phyloP scores from a whole-genome alignment of 2,888 invertebrate genomes.

The Epistrophe eligans region DNA sequence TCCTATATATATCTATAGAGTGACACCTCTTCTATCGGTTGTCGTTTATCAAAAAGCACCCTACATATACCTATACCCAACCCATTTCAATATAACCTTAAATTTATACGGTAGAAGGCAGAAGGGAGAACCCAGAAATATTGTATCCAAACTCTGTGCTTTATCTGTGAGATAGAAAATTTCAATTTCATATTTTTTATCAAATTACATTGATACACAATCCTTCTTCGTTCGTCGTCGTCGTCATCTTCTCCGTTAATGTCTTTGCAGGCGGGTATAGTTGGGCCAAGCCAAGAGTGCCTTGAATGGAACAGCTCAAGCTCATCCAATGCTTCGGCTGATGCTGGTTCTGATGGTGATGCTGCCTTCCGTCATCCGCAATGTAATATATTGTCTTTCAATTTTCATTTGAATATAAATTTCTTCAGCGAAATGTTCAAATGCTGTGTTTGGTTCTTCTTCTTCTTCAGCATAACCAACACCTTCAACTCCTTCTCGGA shows the following conservation, averaged over 20 bases:
- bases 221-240: slow-evolving; percentile 62
- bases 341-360: slow-evolving; percentile 8
- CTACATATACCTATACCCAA: too few relatives aligned
- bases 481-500: slow-evolving; percentile 3
- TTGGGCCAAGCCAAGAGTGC: slow-evolving; percentile 10
- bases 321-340: slow-evolving; percentile 24
- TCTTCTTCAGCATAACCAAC: neutral
- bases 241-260: neutral
- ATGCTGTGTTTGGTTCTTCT: slow-evolving; percentile 31
- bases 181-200: slow-evolving; percentile 76
- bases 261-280: slow-evolving; percentile 5
- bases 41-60: slow-evolving; percentile 64
- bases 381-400: slow-evolving; percentile 76
- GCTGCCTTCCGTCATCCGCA: slow-evolving; percentile 45
- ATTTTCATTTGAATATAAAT: slow-evolving; percentile 74
- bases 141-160: slow-evolving; percentile 22
- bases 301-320: slow-evolving; percentile 18
- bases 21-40: slow-evolving; percentile 33
- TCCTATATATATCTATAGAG: neutral
- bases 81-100: too few relatives aligned
- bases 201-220: slow-evolving; percentile 75
- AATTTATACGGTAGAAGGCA: neutral
- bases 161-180: slow-evolving; percentile 65
- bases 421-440: slow-evolving; percentile 68
- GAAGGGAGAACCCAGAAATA: neutral